Base-by-base conservation (phyloP, 2,113 vertebrate genomes). In the Calypte anna region DNA sequence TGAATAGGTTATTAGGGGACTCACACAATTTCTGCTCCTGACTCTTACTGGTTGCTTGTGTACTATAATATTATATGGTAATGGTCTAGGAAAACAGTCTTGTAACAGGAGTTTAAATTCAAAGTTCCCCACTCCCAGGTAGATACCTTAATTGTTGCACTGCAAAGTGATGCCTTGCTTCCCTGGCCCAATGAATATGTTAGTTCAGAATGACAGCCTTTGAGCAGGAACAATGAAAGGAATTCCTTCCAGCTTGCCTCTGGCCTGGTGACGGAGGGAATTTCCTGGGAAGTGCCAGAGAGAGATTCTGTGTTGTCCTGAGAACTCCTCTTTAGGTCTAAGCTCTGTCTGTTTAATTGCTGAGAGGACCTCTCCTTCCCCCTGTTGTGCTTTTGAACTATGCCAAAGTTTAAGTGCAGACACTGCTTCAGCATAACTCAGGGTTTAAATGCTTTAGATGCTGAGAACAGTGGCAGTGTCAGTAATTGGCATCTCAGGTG, bases 1-100 rank as follows among this genome's bases (percentile, higher is more conserved):
- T 91, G 44, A 91, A 44, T 61, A 85, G 90, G 63, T 87, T 93
- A 72, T 93, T 96, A 96, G 72, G 79, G 64, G 88, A 68, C 31
- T 79, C 43, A 20, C 63, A 68, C 2, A 4, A 43, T 90, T 94
- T 93, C 70, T 80, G 82, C 70, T 90, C 70, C 59, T 66, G 46
- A 48, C 82, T 85, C 67, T 62, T 93, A 64, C 46, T 90, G 62
- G 36, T 79, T 93, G 46, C 72, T 81, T 22, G 4, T 40, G 23
- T 76, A 62, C 92, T 88, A 93, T 88, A 93, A 90, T 90, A 94
- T 87, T 90, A 73, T 25, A 88, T 90, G 92, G 51, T 90, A 93
- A 91, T 91, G 2, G 1, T 12, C 51, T 86, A 83, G 82, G 74
- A 96, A 90, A 90, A 55, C 55, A 77, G 38, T 55, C 75, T 74